phyloP scores from a whole-genome alignment of 1,140 invertebrate genomes.

The Cherax destructor region DNA sequence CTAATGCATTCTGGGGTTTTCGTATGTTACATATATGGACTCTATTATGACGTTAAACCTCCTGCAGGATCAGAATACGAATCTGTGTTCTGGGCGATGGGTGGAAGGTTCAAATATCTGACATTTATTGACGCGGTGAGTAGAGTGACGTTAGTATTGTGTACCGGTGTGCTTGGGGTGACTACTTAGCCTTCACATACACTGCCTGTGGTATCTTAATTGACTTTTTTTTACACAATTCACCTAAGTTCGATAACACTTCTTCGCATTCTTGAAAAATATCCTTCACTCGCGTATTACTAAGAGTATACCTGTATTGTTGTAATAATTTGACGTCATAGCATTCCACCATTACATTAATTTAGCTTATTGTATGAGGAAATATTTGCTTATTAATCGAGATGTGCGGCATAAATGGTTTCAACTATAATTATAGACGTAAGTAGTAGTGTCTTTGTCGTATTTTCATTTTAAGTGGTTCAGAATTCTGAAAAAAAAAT shows the following conservation, averaged over 20 bases:
- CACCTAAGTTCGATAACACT: no score
- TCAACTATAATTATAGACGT: no score
- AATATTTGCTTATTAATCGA: no score
- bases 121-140: conserved; percentile 27
- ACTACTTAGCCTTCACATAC: background rate
- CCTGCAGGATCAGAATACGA: conserved; percentile 26
- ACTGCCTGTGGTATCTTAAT: no score
- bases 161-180: background rate
- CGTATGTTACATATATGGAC: conserved; percentile 4
- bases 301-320: no score
- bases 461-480: no score
- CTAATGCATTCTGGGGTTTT: conserved; percentile 15
- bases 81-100: background rate
- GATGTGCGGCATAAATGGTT: no score
- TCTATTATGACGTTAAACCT: conserved; percentile 35
- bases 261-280: background rate
- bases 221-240: no score
- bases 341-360: no score
- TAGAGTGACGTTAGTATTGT: background rate
- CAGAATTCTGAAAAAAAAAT: no score
- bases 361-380: no score
- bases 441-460: no score
- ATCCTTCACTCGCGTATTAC: background rate
- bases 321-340: background rate
- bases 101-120: conserved; percentile 32